Base-by-base conservation (phyloP, 2,797 vertebrate genomes). In the Sphenodon punctatus region DNA sequence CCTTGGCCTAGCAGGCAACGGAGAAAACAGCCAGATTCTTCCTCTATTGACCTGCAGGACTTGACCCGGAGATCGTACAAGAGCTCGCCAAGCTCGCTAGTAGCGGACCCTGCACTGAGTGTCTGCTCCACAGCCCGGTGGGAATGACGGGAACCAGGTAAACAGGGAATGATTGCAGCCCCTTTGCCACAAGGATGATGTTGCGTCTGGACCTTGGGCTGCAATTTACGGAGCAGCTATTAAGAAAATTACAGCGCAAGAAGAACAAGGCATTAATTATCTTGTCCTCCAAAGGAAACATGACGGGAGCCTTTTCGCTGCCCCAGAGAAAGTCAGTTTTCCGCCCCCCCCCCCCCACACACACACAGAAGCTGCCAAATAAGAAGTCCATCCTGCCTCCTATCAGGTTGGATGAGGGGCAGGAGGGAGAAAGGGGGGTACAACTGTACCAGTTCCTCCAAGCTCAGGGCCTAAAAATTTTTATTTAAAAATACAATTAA, bases 191-290 rank as follows among this genome's bases (percentile, higher is more conserved):
- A 32, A 1, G 2, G 27, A 45, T 9, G 27, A 16, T 11, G 78
- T 17, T 30, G 32, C 16, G 2, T 78, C 84, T 88, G 80, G 68
- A n/a, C 69, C 8, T 5, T 23, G 68, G 63, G 43, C 1, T 86
- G 45, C 34, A 27, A 60, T 34, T 76, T 88, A 64, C 86, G 85
- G 80, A 78, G 72, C 8, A 56, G 75, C 30, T 73, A 85, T 82
- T 82, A 85, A 59, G 73, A 56, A 77, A 86, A 84, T 66, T 27
- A 23, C 2, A 27, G 65, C 4, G 53, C 36, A 67, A n/a, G 56
- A n/a, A 88, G 63, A 76, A 39, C 32, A 72, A 71, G 45, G 72
- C 48, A 39, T 53, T 84, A 30, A 41, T 25, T 41, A 61, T 59
- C 78, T 78, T 30, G 38, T 55, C 78, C 89, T 64, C 75, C 45